These are phyloP conservation scores for Cyprinodon diabolis DNA, from an alignment of 2,797 vertebrate genomes.

Conservation along the genomic window DNA sequence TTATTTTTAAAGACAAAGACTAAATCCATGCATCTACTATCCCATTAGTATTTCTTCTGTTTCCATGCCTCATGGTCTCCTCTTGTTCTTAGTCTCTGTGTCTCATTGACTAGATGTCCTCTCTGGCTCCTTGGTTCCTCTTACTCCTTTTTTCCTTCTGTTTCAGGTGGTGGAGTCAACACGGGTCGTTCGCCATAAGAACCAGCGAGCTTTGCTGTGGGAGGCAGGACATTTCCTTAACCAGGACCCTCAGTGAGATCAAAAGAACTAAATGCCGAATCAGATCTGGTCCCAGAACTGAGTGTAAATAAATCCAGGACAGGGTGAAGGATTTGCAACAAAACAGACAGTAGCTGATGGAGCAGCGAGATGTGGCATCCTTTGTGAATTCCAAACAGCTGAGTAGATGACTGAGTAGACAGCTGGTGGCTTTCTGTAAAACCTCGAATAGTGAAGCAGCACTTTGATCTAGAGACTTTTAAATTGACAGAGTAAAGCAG, in stretches of 20 bases:
- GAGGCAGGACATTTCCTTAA: conserved; percentile 84
- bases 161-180: conserved; percentile 89
- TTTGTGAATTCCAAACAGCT: conserved; percentile 21
- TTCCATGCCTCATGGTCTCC: not conserved
- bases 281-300: not conserved
- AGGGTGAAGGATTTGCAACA: not conserved
- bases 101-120: too few relatives aligned
- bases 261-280: not conserved
- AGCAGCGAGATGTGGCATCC: not conserved
- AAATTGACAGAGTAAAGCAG: not conserved
- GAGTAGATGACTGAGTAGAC: not conserved
- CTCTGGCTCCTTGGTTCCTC: not conserved
- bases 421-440: not conserved
- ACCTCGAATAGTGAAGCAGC: not conserved
- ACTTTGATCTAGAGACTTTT: conserved; percentile 12
- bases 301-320: not conserved
- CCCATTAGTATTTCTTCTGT: too few relatives aligned
- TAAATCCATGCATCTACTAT: too few relatives aligned
- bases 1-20: too few relatives aligned
- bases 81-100: not conserved
- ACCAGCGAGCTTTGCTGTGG: conserved; percentile 84
- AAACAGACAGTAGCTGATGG: not conserved
- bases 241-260: conserved; percentile 44
- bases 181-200: conserved; percentile 87
- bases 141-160: not conserved